Evolutionary conservation across 1,140 invertebrate genomes (phyloP), one percentile per base, ranked within the genome.

Genomic region (Bursaphelenchus mucronatus): DNA sequence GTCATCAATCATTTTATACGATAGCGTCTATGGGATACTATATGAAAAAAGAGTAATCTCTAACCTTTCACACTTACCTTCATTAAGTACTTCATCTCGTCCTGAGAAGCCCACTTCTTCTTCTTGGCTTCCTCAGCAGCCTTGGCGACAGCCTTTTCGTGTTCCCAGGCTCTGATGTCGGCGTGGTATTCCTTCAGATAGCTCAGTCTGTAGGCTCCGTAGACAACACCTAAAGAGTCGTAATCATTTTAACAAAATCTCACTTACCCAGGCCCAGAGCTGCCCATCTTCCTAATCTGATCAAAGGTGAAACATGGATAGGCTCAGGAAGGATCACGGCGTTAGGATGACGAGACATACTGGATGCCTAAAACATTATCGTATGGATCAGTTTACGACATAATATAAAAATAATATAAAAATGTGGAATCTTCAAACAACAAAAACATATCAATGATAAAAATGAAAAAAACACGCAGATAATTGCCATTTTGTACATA

Each of bases 41-140:
- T 0, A 55, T 21, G 30, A 0, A 40, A n/a, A 8, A 21, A 30
- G 41, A 8, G n/a, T 7, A 15, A 10, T 8, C 19, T 17, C 8
- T 17, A 54, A 54, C 9, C 1, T 21, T 7, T 55, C 5, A 17
- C 39, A 54, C 47, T 13, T 59, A 79, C 75, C 76, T 77, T 72
- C 76, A 77, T 75, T 47, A 77, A 69, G 47, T 77, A 71, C 39
- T 73, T 63, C 76, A 79, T 77, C 61, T 79, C 74, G 47, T 78
- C 75, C 74, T 76, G 79, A 40, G 68, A 66, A 44, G 67, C 53
- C 75, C 75, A 77, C 67, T 77, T 77, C 76, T 77, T 79, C 69
- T 76, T 64, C 57, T 69, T 76, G 63, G 68, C 61, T 11, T 57
- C 69, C 51, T 77, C 77, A 45, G 66, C 62, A 40, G 69, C 69